Evolutionary conservation across 35 echinoderm and acorn worm species (phyloP).

Genomic region (Chiridota heheva): DNA sequence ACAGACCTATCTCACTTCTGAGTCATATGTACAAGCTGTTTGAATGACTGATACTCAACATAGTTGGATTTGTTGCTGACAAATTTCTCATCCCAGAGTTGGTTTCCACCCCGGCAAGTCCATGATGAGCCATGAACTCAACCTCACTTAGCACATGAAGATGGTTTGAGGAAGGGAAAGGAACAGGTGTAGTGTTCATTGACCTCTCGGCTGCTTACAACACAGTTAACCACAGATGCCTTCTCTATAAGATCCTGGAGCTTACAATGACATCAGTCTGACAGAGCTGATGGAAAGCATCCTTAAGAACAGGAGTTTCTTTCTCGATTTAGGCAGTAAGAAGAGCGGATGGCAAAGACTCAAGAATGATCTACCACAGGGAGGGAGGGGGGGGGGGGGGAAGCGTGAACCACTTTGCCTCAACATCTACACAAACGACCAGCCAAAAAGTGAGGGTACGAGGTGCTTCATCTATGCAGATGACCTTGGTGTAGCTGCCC

Average conservation of each 20-base stretch:
- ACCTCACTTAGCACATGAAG: conserved; percentile 59
- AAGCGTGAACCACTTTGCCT: conserved; percentile 26
- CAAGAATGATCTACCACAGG: conserved; percentile 60
- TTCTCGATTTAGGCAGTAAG: conserved; percentile 44
- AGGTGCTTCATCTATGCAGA: conserved; percentile 56
- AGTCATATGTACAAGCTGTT: conserved; percentile 63
- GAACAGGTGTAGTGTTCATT: conserved; percentile 47
- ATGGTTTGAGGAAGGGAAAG: conserved; percentile 48
- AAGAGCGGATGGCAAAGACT: conserved; percentile 43
- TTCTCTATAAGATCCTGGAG: conserved; percentile 34
- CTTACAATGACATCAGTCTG: conserved; percentile 28
- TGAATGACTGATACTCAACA: conserved; percentile 56
- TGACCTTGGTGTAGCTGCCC: conserved; percentile 34
- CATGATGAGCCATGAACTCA: conserved; percentile 37
- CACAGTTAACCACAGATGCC: conserved; percentile 42
- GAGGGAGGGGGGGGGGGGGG: too few relatives aligned
- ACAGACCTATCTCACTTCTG: conserved; percentile 50
- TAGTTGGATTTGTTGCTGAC: conserved; percentile 21
- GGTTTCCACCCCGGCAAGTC: conserved; percentile 62
- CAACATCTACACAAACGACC: conserved; percentile 33
- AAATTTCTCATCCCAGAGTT: conserved; percentile 54
- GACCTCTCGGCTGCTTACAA: too few relatives aligned
- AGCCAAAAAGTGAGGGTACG: conserved; percentile 23
- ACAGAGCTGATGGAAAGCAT: conserved; percentile 42
- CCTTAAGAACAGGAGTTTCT: conserved; percentile 60